Conservation (phyloP, 2,113 vertebrate genomes). For the Rhinoptilus africanus region DNA sequence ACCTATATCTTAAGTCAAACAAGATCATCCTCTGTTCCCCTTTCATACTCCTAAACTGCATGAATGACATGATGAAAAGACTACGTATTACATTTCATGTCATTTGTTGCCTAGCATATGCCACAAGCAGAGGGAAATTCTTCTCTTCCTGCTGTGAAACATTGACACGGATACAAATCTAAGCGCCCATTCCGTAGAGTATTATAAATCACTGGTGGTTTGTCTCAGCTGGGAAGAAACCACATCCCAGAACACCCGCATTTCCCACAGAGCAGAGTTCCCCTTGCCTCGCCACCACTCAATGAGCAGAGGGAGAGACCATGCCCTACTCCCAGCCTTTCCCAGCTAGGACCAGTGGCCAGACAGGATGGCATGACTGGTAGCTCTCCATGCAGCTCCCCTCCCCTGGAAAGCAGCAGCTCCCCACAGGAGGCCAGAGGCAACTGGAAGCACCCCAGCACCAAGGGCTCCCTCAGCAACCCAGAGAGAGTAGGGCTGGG, state of each 20-base stretch:
- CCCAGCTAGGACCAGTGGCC: not conserved
- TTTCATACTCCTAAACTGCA: not conserved
- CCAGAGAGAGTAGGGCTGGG: not conserved
- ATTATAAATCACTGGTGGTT: not conserved
- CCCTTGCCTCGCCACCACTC: not conserved
- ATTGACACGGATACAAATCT: not conserved
- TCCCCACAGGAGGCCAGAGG: not conserved
- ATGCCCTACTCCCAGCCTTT: not conserved
- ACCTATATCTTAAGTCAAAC: not conserved
- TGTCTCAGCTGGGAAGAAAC: not conserved
- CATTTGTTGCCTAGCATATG: not conserved
- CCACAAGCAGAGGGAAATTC: not conserved
- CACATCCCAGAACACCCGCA: not conserved
- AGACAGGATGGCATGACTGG: fast-evolving
- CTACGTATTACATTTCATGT: not conserved
- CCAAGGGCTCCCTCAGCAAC: not conserved
- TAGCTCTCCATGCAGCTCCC: not conserved
- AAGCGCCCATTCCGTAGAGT: not conserved
- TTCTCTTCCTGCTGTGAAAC: not conserved
- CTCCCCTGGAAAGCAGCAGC: not conserved
- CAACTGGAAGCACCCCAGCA: not conserved
- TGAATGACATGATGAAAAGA: not conserved
- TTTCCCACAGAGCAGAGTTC: not conserved
- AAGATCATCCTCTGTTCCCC: not conserved
- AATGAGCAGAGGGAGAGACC: not conserved